Evolutionary conservation across 2,797 vertebrate species (phyloP), one percentile per base, ranked within the genome.

Genomic region (Poeciliopsis presidionis): DNA sequence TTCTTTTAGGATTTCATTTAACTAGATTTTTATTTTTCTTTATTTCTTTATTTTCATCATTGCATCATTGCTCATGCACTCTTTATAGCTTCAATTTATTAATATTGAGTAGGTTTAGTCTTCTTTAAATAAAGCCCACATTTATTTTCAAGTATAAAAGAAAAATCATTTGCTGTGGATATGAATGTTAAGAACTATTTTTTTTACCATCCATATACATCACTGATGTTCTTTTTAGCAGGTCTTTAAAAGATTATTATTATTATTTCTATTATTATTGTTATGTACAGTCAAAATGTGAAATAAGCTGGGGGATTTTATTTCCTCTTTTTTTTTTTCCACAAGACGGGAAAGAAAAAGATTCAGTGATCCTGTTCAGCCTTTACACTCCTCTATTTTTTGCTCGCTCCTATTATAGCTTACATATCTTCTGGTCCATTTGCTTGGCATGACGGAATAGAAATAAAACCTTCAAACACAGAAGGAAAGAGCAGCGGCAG

Each of bases 381-480:
- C 49, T 57, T 71, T 36, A 39, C 63, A 46, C 43, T 5, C 70
- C 36, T 80, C 49, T 86, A 75, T 70, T 82, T 79, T 86, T 80
- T 76, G 57, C 74, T 81, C 72, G 14, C 46, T 83, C 77, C 77
- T 88, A 63, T 89, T 80, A 80, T 82, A 83, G 82, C 78, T 74
- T 81, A 61, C 79, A 81, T 81, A 80, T 88, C 67, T 81, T 43
- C 86, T 76, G 81, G 84, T 84, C 84, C 87, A 86, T 91, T 93
- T 89, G 80, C 85, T 88, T 90, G 81, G 76, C 81, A 82, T 88
- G 92, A 90, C 81, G 79, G 89, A 87, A 85, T 84, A 90, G 87
- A 91, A 90, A 87, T 90, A 89, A 91, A 91, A 83, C 78, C 81
- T 82, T 88, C 72, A 87, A 89, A 88, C 84, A 83, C 57, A 83